Conservation (phyloP, 2,888 invertebrate genomes). For the Mythimna ferrago region DNA sequence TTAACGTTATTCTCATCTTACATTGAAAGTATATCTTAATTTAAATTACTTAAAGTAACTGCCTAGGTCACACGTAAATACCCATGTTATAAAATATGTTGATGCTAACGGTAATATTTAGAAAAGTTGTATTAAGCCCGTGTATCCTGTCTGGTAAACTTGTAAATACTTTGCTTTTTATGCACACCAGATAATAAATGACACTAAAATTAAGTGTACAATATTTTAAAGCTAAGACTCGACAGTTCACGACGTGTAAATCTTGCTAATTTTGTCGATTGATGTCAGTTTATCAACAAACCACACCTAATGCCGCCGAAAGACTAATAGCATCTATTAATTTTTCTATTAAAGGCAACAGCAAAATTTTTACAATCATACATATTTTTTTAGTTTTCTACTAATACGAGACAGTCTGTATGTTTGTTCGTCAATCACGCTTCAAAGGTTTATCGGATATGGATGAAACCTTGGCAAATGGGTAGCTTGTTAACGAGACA, state of each 20-base stretch:
- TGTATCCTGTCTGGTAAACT: constrained; percentile 32
- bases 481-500: background rate
- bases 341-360: constrained; percentile 42
- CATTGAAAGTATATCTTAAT: constrained; percentile 4
- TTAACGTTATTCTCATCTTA: background rate
- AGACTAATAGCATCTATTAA: constrained; percentile 48
- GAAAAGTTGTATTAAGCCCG: constrained; percentile 27
- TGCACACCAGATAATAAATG: constrained; percentile 37
- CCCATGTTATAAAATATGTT: constrained; percentile 9
- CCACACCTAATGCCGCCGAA: constrained; percentile 32
- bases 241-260: constrained; percentile 33
- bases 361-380: constrained; percentile 1
- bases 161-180: constrained; percentile 29
- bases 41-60: constrained; percentile 24
- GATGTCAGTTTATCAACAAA: constrained; percentile 52
- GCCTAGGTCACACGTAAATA: background rate
- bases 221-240: constrained; percentile 30
- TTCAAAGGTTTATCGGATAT: background rate
- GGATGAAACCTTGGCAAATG: background rate
- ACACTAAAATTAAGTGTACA: constrained; percentile 39
- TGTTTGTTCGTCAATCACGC: background rate
- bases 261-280: constrained; percentile 52
- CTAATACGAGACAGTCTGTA: background rate
- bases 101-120: constrained; percentile 35
- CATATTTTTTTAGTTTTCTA: background rate